Base-by-base conservation (phyloP, 1,140 invertebrate species). In the Diuraphis noxia region DNA sequence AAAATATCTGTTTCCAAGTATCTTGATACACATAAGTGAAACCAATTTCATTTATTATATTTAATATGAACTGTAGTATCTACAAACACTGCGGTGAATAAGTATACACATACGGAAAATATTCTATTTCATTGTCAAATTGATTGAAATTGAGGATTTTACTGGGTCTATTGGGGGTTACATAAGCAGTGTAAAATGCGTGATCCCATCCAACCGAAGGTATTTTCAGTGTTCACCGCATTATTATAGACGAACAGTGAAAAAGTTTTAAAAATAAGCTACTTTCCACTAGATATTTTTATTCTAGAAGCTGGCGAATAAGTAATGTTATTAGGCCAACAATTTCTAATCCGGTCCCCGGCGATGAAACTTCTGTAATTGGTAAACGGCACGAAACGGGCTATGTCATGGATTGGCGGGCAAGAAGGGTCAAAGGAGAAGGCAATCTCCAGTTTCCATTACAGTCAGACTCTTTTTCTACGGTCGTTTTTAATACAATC, bases 301-400 rank as follows among this genome's bases (percentile, higher is more conserved):
- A 77, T 81, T 34, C 38, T 21, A 77, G 72, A n/a, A 25, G 40
- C 40, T 46, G 63, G 56, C 88, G 88, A 90, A 90, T 90, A 90
- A 90, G 88, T 90, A 90, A 90, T 90, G 88, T 90, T 90, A 90
- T 90, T 90, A 90, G 88, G 63, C 88, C 72, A 36, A 46, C 56
- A 41, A 79, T 90, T 90, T 79, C 88, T 90, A 90, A 90, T 72
- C 56, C 88, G 72, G 38, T 90, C 88, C 72, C 88, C 40, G 63
- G 56, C 63, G 41, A 90, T 77, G 88, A 90, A 90, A 90, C 88
- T 90, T 90, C 63, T 41, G 72, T 77, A 90, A 90, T 90, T 90
- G 88, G 88, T 90, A 90, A 90, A 90, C 88, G 88, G 21, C 88
- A 77, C 88, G 88, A 90, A 79, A 90, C 88, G 63, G 63, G 41